phyloP scores from a whole-genome alignment of 2,888 invertebrate genomes.

The Mylabris sibirica region DNA sequence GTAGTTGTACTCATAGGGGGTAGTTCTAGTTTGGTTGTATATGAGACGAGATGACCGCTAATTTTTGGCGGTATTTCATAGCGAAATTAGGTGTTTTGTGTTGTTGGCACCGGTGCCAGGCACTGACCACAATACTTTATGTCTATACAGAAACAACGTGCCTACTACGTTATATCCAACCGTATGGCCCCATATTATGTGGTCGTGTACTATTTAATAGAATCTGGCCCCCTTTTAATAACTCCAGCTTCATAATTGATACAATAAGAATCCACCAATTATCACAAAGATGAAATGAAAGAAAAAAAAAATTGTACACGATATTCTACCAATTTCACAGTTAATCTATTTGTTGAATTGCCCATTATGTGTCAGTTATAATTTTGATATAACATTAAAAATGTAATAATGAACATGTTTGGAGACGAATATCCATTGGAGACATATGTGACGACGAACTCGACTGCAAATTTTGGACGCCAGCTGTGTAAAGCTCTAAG shows the following conservation, averaged over 20 bases:
- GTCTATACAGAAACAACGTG: constrained; percentile 13
- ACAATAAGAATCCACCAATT: neutral
- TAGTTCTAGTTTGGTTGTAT: constrained; percentile 2
- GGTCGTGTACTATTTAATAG: constrained; percentile 15
- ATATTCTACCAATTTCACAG: neutral
- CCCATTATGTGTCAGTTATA: neutral
- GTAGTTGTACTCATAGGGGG: neutral
- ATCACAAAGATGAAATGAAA: neutral
- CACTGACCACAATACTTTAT: constrained; percentile 35
- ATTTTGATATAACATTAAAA: constrained; percentile 34
- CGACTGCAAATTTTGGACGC: constrained; percentile 27
- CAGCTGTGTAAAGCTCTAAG: constrained; percentile 25
- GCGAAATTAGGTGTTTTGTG: constrained; percentile 40
- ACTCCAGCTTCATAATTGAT: constrained; percentile 5
- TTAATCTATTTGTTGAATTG: neutral
- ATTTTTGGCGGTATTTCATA: constrained; percentile 42
- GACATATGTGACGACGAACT: constrained; percentile 26
- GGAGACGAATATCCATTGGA: constrained; percentile 29
- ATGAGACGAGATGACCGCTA: constrained; percentile 24
- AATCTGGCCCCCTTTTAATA: neutral
- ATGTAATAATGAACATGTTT: constrained; percentile 39
- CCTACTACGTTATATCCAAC: constrained; percentile 10
- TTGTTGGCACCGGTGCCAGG: constrained; percentile 40
- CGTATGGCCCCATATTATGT: constrained; percentile 16
- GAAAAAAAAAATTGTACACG: neutral